phyloP scores from a whole-genome alignment of 2,888 invertebrate species.

The Cepaea hortensis region DNA sequence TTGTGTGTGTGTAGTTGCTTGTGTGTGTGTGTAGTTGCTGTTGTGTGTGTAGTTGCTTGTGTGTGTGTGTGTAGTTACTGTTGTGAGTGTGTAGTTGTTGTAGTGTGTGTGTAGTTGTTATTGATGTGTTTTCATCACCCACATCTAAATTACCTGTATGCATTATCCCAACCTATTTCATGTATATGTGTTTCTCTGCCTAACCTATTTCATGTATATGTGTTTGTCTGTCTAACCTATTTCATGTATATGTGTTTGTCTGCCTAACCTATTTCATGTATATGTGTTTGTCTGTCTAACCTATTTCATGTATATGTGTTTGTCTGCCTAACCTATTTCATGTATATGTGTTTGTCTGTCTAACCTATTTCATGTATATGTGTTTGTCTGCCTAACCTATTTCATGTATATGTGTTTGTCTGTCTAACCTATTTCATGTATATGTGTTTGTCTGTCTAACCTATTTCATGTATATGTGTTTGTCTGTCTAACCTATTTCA shows the following conservation, averaged over 20 bases:
- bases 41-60: neutral
- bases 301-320: neutral
- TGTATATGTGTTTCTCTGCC: no score
- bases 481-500: no score
- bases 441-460: constrained; percentile 65
- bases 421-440: constrained; percentile 63
- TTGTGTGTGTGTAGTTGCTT: neutral
- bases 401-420: constrained; percentile 86
- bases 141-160: no score
- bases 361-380: neutral
- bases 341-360: neutral
- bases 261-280: no score
- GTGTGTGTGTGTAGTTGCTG: no score
- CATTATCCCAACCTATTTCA: no score
- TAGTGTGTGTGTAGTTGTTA: neutral
- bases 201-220: no score
- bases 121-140: no score
- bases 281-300: neutral
- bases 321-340: neutral
- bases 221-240: no score
- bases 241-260: no score
- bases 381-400: neutral
- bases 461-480: neutral
- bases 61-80: neutral
- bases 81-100: neutral